phyloP scores from a whole-genome alignment of 2,888 invertebrate species.

The Carterocephalus palaemon region DNA sequence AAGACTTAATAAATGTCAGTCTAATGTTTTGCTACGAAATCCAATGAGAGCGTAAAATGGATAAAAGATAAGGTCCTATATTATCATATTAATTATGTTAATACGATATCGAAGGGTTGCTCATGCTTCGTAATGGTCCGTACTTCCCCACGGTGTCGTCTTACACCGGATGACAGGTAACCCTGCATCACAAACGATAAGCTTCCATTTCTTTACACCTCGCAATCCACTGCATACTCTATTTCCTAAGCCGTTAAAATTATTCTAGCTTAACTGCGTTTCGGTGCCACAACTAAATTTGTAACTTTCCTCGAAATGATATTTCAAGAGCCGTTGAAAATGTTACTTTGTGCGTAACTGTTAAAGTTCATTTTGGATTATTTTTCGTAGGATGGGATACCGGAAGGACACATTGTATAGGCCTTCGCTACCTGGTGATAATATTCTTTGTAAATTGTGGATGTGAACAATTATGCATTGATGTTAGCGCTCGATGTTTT shows the following conservation, averaged over 20 bases:
- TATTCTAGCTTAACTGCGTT: constrained; percentile 23
- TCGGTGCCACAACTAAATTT: constrained; percentile 29
- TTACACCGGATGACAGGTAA: constrained; percentile 71
- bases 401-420: constrained; percentile 71
- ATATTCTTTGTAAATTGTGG: constrained; percentile 62
- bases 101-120: constrained; percentile 41
- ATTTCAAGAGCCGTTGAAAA: constrained; percentile 3
- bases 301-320: constrained; percentile 28
- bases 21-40: constrained; percentile 1
- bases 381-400: constrained; percentile 43
- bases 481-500: constrained; percentile 44
- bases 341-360: background rate
- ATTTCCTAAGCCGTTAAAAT: constrained; percentile 21
- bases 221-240: constrained; percentile 28
- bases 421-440: constrained; percentile 74
- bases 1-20: constrained; percentile 43
- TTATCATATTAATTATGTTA: constrained; percentile 36
- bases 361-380: constrained; percentile 8
- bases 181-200: constrained; percentile 54
- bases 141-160: constrained; percentile 71
- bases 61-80: constrained; percentile 20
- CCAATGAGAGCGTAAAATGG: constrained; percentile 10
- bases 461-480: constrained; percentile 54
- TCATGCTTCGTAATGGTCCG: constrained; percentile 47
- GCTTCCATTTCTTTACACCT: constrained; percentile 29